A percentile compares a stretch with the other conserved stretches of the same genome.
Evolutionary conservation across 2,113 vertebrate genomes (phyloP).

Genomic region (Syngnathus scovelli): DNA sequence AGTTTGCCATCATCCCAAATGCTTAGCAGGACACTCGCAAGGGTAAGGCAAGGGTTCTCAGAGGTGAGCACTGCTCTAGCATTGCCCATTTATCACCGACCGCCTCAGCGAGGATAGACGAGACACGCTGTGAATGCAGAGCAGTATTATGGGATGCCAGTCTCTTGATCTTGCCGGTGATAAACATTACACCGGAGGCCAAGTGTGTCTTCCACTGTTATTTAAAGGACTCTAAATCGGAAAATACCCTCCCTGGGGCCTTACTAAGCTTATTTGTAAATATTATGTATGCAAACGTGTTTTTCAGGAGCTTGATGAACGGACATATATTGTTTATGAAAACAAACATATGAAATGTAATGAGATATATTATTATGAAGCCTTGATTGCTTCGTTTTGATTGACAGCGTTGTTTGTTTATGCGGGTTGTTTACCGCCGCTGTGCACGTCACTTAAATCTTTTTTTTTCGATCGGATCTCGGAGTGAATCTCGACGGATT

Average conservation of each 20-base stretch:
- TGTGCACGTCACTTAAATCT: background rate
- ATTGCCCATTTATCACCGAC: slow-evolving; percentile 62
- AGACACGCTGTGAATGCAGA: slow-evolving; percentile 62
- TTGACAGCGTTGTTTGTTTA: background rate
- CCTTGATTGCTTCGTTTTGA: background rate
- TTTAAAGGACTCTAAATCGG: slow-evolving; percentile 54
- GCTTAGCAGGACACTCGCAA: slow-evolving; percentile 62
- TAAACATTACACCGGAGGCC: slow-evolving; percentile 61
- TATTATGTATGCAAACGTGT: slow-evolving; percentile 40
- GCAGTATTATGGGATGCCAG: slow-evolving; percentile 54
- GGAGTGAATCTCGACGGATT: background rate
- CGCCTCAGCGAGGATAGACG: slow-evolving; percentile 45
- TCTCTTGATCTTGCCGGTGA: slow-evolving; percentile 56
- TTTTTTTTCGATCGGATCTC: background rate
- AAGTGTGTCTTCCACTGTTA: slow-evolving; percentile 58
- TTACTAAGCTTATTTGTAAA: slow-evolving; percentile 36
- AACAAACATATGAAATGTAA: background rate
- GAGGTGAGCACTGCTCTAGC: slow-evolving; percentile 59
- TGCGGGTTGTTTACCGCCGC: background rate
- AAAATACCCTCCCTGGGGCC: slow-evolving; percentile 41
- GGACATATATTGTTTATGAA: background rate
- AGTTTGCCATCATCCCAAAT: slow-evolving; percentile 58
- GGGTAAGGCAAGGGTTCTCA: slow-evolving; percentile 58
- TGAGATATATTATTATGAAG: background rate
- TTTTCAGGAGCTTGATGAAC: slow-evolving; percentile 22